Conservation (phyloP, 2,797 vertebrate species). For the Kryptolebias ocellatus region DNA sequence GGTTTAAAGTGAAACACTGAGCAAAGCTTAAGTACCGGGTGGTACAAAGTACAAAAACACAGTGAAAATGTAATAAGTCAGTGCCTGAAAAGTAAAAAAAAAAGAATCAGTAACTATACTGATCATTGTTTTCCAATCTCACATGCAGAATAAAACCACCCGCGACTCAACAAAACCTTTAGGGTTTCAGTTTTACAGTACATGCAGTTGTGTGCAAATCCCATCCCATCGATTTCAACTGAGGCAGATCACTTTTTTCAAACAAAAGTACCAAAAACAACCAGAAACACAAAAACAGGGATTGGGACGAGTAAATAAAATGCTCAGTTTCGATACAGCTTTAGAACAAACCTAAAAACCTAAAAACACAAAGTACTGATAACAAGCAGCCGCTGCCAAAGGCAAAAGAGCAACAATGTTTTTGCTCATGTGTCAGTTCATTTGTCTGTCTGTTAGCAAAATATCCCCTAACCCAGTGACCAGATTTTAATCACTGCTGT, state of each 20-base stretch:
- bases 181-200: slow-evolving; percentile 62
- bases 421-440: too few species aligned
- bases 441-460: too few species aligned
- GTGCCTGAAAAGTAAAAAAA: slow-evolving; percentile 50
- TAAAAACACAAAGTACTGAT: neutral
- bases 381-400: too few species aligned
- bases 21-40: slow-evolving; percentile 6
- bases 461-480: too few species aligned
- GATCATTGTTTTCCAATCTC: slow-evolving; percentile 44
- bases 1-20: slow-evolving; percentile 11
- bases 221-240: slow-evolving; percentile 44
- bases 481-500: too few species aligned
- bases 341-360: slow-evolving; percentile 38
- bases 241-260: slow-evolving; percentile 32
- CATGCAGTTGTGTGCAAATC: slow-evolving; percentile 72
- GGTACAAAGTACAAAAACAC: slow-evolving; percentile 14
- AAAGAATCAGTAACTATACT: slow-evolving; percentile 22
- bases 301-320: slow-evolving; percentile 31
- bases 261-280: slow-evolving; percentile 57
- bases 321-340: slow-evolving; percentile 17
- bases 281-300: slow-evolving; percentile 13
- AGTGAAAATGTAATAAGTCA: slow-evolving; percentile 29
- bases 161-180: slow-evolving; percentile 24
- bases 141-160: slow-evolving; percentile 53
- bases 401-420: too few species aligned